Evolutionary conservation across 1,140 invertebrate genomes (phyloP).

Genomic region (Zaprionus nigranus): DNA sequence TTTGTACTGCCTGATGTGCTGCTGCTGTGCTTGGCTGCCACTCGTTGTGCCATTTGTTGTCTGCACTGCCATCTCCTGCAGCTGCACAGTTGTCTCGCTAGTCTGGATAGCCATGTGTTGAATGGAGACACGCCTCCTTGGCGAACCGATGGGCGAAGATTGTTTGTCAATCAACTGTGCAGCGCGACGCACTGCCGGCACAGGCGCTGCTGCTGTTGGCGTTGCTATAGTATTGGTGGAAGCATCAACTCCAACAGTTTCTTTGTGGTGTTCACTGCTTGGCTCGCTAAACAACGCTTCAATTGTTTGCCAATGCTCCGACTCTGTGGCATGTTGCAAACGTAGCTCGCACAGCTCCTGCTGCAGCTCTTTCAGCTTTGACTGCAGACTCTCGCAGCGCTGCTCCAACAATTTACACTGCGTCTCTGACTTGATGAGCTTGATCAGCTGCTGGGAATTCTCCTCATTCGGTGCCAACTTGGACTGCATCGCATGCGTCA

Average conservation of each 20-base stretch:
- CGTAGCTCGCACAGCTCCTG: slow-evolving; percentile 59
- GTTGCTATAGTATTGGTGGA: slow-evolving; percentile 69
- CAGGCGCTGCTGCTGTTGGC: slow-evolving; percentile 33
- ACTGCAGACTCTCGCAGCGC: slow-evolving; percentile 58
- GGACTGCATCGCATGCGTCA: slow-evolving; percentile 38
- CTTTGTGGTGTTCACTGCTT: not conserved
- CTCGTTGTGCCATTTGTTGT: slow-evolving; percentile 47
- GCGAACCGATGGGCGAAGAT: slow-evolving; percentile 72
- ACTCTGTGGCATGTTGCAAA: slow-evolving; percentile 60
- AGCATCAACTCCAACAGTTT: slow-evolving; percentile 34
- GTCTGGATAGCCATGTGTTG: slow-evolving; percentile 60
- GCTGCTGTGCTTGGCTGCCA: slow-evolving; percentile 26
- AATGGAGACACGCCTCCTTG: slow-evolving; percentile 20
- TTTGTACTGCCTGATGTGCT: slow-evolving; percentile 63
- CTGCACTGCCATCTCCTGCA: slow-evolving; percentile 59
- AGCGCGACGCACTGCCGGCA: slow-evolving; percentile 64
- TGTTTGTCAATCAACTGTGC: slow-evolving; percentile 67
- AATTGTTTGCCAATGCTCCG: slow-evolving; percentile 81
- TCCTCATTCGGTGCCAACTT: slow-evolving; percentile 54
- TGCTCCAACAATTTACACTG: slow-evolving; percentile 69
- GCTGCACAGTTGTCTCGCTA: slow-evolving; percentile 15
- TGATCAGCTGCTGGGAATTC: slow-evolving; percentile 71
- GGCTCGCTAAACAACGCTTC: slow-evolving; percentile 66
- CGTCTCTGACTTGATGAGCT: slow-evolving; percentile 76
- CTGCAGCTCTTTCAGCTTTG: slow-evolving; percentile 52